phyloP scores from a whole-genome alignment of 1,140 invertebrate genomes.

The Pygmarrhopalites habei region DNA sequence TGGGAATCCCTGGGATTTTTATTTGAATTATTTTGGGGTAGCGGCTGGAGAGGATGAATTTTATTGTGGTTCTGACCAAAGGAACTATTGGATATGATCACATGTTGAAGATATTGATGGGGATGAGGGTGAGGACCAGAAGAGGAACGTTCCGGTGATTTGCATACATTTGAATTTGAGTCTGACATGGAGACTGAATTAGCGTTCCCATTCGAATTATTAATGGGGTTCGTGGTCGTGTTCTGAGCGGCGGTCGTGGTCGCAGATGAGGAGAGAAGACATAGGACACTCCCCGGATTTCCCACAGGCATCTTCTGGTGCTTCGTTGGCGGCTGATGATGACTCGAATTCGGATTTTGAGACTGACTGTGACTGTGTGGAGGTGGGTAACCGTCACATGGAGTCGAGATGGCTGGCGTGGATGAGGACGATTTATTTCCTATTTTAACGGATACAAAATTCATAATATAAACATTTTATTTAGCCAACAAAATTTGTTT shows the following conservation, averaged over 20 bases:
- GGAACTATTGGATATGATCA: slow-evolving; percentile 31
- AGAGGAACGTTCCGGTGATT: slow-evolving; percentile 14
- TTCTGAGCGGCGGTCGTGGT: slow-evolving; percentile 2
- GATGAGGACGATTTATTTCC: slow-evolving; percentile 9
- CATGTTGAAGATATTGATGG: slow-evolving; percentile 38
- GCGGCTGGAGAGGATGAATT: no score
- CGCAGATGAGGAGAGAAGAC: slow-evolving; percentile 9
- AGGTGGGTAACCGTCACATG: not conserved
- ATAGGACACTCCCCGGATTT: not conserved
- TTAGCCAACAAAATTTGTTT: no score
- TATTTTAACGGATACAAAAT: no score
- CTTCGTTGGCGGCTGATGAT: not conserved
- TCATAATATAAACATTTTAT: no score
- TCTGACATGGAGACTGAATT: slow-evolving; percentile 4
- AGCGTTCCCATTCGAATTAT: slow-evolving; percentile 2
- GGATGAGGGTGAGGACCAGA: slow-evolving; percentile 14
- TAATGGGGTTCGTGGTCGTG: not conserved
- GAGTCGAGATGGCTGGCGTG: slow-evolving; percentile 1
- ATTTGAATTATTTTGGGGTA: no score
- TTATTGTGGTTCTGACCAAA: not conserved
- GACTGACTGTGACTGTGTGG: not conserved
- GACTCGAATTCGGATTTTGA: not conserved
- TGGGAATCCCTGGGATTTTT: no score
- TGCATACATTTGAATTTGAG: slow-evolving; percentile 5
- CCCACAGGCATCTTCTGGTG: slow-evolving; percentile 2